Conservation (phyloP, 2,113 vertebrate species). For the Chaetops frenatus region DNA sequence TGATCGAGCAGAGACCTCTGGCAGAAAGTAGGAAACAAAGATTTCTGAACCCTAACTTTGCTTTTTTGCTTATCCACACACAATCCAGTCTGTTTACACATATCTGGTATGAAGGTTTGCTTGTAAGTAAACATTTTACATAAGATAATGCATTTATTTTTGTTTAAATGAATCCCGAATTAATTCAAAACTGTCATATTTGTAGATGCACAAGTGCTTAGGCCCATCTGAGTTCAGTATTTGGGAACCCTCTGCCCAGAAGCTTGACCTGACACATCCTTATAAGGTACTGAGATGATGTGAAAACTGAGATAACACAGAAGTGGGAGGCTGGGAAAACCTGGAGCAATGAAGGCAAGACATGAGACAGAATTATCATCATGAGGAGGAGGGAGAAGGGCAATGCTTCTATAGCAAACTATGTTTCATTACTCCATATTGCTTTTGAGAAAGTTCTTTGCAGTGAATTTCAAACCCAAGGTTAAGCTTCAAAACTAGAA, state of each 20-base stretch:
- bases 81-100: fast-evolving
- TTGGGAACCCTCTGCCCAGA: neutral
- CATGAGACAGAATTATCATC: neutral
- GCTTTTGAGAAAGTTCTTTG: neutral
- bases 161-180: neutral
- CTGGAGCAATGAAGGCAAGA: neutral
- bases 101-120: neutral
- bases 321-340: neutral
- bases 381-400: neutral
- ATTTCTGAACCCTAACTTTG: neutral
- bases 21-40: neutral
- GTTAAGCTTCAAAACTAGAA: neutral
- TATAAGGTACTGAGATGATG: neutral
- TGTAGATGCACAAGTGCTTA: neutral
- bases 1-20: neutral
- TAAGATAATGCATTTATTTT: neutral
- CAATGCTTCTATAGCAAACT: neutral
- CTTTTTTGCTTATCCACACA: neutral
- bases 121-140: neutral
- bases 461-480: neutral
- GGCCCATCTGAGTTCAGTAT: neutral
- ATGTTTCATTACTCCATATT: neutral
- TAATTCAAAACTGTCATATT: neutral
- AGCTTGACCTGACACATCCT: neutral
- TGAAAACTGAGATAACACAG: neutral